Percentiles rank a stretch among this genome's conserved stretches.
Conservation (phyloP, 2,797 vertebrate genomes). For the Xiphophorus birchmanni region DNA sequence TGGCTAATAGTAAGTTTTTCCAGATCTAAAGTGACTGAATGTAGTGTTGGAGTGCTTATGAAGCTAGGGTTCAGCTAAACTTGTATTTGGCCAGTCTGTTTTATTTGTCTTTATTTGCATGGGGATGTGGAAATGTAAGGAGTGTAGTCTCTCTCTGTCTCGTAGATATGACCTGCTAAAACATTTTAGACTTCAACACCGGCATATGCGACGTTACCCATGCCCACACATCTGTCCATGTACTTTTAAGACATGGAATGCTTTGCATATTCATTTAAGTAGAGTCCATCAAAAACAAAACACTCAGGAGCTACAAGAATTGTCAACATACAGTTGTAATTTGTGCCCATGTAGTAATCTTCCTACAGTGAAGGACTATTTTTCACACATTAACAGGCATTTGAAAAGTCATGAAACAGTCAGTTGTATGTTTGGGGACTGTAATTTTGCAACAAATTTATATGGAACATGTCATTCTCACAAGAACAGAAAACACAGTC, state of each 20-base stretch:
- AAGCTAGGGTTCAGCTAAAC: background rate
- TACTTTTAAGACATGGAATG: constrained; percentile 36
- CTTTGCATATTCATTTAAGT: constrained; percentile 21
- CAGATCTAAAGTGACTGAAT: background rate
- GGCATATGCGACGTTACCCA: background rate
- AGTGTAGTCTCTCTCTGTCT: background rate
- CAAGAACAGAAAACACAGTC: constrained; percentile 24
- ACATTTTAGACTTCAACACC: constrained; percentile 16
- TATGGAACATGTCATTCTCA: constrained; percentile 20
- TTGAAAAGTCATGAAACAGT: constrained; percentile 31
- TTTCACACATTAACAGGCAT: constrained; percentile 1
- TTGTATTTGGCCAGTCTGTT: background rate
- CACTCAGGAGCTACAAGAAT: background rate
- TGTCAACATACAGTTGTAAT: constrained; percentile 11
- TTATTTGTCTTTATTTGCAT: background rate
- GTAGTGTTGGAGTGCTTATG: background rate
- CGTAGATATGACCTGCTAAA: constrained; percentile 9
- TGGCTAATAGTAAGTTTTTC: background rate
- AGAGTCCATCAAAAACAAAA: constrained; percentile 30
- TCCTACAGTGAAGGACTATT: background rate
- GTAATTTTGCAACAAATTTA: constrained; percentile 27
- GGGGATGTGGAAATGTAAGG: constrained; percentile 3
- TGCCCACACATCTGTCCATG: constrained; percentile 16
- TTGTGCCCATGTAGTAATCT: background rate
- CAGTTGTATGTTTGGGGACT: constrained; percentile 28